Evolutionary conservation across 2,113 vertebrate genomes (phyloP).

Genomic region (Gracilinanus agilis): DNA sequence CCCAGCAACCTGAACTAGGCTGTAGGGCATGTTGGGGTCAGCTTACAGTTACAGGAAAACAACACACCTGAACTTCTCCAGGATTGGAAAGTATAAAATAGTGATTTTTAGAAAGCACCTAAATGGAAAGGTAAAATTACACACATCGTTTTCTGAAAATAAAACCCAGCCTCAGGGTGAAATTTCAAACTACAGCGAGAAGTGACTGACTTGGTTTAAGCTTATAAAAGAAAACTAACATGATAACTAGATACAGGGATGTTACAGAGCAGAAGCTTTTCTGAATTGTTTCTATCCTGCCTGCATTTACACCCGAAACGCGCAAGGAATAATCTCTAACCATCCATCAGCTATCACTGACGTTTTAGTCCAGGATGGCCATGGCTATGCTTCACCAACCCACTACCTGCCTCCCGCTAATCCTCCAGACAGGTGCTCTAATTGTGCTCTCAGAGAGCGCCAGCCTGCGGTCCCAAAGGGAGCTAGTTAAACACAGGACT

Average conservation of each 20-base stretch:
- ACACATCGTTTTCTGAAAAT: not conserved
- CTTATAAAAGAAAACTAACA: not conserved
- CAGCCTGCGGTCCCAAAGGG: slow-evolving; percentile 63
- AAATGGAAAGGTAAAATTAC: not conserved
- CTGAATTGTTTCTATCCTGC: not conserved
- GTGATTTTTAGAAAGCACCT: not conserved
- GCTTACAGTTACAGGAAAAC: not conserved
- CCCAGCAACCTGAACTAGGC: not conserved
- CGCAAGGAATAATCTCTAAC: slow-evolving; percentile 3
- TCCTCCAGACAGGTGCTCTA: slow-evolving; percentile 59
- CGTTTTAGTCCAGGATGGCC: not conserved
- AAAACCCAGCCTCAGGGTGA: not conserved
- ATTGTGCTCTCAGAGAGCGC: slow-evolving; percentile 63
- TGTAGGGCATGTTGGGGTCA: not conserved
- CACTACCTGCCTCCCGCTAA: slow-evolving; percentile 49
- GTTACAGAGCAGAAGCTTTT: not conserved
- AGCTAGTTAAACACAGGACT: slow-evolving; percentile 55
- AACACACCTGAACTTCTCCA: not conserved
- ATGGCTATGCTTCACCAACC: slow-evolving; percentile 47
- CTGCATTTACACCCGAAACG: not conserved
- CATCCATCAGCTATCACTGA: slow-evolving; percentile 13
- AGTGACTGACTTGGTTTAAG: not conserved
- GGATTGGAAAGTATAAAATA: not conserved
- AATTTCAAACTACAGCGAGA: slow-evolving; percentile 7
- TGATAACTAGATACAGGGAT: not conserved